These are phyloP conservation scores for Stegodyphus dumicola DNA, from an alignment of 1,140 invertebrate species.

Conservation along the genomic window DNA sequence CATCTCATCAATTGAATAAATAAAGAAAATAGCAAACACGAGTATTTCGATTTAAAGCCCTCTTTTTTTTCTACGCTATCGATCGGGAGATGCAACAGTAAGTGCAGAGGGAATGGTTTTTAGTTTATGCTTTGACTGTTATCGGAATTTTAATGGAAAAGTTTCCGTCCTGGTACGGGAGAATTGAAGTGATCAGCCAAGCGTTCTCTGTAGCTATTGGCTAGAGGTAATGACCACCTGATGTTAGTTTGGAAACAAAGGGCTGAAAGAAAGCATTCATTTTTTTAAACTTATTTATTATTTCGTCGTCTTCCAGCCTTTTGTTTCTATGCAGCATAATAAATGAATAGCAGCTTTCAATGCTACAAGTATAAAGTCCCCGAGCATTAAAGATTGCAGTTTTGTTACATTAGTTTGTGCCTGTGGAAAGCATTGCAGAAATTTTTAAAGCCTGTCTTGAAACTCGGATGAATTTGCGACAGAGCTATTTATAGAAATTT, in stretches of 20 bases:
- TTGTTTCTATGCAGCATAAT: too few species aligned
- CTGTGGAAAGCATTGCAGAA: too few species aligned
- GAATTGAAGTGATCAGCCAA: slow-evolving; percentile 35
- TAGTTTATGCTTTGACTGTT: slow-evolving; percentile 49
- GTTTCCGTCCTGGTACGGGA: slow-evolving; percentile 11
- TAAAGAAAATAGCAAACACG: slow-evolving; percentile 17
- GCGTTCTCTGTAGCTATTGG: slow-evolving; percentile 34
- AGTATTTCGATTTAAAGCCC: slow-evolving; percentile 22
- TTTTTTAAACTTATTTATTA: not conserved
- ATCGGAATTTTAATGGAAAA: slow-evolving; percentile 52
- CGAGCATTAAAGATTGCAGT: too few species aligned
- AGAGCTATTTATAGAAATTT: too few species aligned
- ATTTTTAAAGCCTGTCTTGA: too few species aligned
- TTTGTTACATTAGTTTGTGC: too few species aligned
- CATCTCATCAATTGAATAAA: slow-evolving; percentile 30
- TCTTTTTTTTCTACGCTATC: not conserved
- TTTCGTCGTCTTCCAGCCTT: too few species aligned
- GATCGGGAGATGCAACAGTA: slow-evolving; percentile 37
- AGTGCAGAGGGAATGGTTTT: slow-evolving; percentile 32
- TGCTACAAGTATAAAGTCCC: too few species aligned
- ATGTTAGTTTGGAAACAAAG: slow-evolving; percentile 3
- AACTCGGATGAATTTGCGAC: too few species aligned
- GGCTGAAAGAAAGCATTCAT: not conserved
- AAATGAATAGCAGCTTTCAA: too few species aligned
- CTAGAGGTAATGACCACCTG: slow-evolving; percentile 35